Base-by-base conservation (phyloP, 2,113 vertebrate genomes). In the Sylvilagus bachmani region DNA sequence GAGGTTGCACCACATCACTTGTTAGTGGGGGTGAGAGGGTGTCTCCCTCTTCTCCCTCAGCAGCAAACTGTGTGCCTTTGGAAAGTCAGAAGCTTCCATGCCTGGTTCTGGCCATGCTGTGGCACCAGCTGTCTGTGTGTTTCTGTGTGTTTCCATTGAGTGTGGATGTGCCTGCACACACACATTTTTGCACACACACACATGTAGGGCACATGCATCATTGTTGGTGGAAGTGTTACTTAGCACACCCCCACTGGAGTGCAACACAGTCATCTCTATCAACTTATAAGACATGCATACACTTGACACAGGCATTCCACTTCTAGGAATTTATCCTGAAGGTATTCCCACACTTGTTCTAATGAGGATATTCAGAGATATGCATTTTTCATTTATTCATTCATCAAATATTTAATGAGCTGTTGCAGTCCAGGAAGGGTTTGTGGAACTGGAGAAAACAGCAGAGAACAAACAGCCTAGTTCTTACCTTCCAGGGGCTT, bases 301-400 rank as follows among this genome's bases (percentile, higher is more conserved):
- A 13, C 49, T 77, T 53, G 71, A 71, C 11, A 0, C 11, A 22
- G 80, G 53, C 53, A 21, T 74, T 86, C 61, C 9, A 6, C 33
- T 93, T 73, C 31, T 74, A 86, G 80, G 58, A 78, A 79, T 87
- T 71, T 70, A 84, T 64, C 49, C 61, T 69, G 12, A 83, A 71
- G 67, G 27, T 21, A 24, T 21, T 10, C 4, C 51, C 29, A 83
- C n/a, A 27, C 44, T 66, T 21, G 31, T 79, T 62, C 36, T 31
- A 38, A 11, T 55, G 92, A 71, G 49, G 44, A 27, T 71, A 29
- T 61, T 82, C 79, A 78, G 58, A 78, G 29, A 75, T 51, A 31
- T 27, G 86, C 5, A 19, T 66, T 87, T 89, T 84, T 90, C 22
- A 19, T 58, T 69, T 67, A 71, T 79, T 91, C 66, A 94, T 67